Evolutionary conservation across 2,113 vertebrate species (phyloP), one percentile per base, ranked within the genome.

Genomic region (Anhinga anhinga): DNA sequence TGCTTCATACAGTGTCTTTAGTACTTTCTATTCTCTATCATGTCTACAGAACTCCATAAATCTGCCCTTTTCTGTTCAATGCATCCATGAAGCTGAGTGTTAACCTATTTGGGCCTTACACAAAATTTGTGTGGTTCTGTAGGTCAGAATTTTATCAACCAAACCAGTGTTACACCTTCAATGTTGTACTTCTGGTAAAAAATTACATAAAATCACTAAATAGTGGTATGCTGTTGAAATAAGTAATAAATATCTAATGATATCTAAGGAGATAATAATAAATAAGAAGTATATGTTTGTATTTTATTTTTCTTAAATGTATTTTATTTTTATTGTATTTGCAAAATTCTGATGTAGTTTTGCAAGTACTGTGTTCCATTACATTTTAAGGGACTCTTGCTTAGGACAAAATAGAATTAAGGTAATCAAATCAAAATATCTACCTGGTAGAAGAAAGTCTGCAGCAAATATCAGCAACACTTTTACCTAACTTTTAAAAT

Each of bases 401-500:
- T 87, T 69, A 84, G 40, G 18, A 89, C 2, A 21, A 91, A 92
- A 65, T 17, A 53, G 15, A 88, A 93, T 74, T 90, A 71, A 86
- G 71, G 70, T 17, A 80, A 95, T 77, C 25, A 90, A 83, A 58
- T 83, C 55, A 96, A 72, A 91, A 70, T 44, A 74, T 58, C 23
- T 73, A 9, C 72, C 66, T 73, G 9, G 30, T 45, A 95, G 42
- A 86, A 86, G 45, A 61, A 96, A 88, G 25, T 76, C 47, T 6
- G 2, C 30, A 71, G 70, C 55, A 86, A 89, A 44, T 78, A 86
- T 69, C 38, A 65, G 77, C 27, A 82, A 77, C n/a, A 44, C 52
- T 93, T 95, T 92, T 86, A 82, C 30, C 50, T 79, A 94, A 79
- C 69, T 97, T 96, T 89, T 86, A 86, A 93, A 90, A 74, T 87